Evolutionary conservation across 2,797 vertebrate genomes (phyloP).

Genomic region (Rachycentron canadum): DNA sequence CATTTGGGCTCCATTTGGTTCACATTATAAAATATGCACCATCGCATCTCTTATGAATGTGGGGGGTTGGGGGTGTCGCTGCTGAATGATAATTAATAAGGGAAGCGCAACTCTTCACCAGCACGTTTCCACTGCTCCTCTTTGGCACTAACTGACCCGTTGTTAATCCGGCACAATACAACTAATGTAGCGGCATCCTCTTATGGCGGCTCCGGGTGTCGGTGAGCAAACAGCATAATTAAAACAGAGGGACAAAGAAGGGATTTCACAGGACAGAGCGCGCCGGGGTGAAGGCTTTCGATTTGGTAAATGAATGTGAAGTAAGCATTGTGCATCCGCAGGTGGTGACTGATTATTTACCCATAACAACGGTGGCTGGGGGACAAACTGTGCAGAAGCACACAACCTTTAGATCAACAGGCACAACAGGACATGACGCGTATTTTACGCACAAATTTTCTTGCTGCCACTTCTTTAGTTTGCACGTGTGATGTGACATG

Average conservation of each 20-base stretch:
- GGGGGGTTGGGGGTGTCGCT: slow-evolving; percentile 19
- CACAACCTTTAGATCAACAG: slow-evolving; percentile 22
- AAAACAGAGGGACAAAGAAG: slow-evolving; percentile 73
- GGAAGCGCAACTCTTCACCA: slow-evolving; percentile 56
- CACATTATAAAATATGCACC: slow-evolving; percentile 54
- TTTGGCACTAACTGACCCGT: slow-evolving; percentile 81
- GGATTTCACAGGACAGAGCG: slow-evolving; percentile 53
- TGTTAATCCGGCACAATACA: slow-evolving; percentile 81
- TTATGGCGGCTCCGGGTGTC: slow-evolving; percentile 75
- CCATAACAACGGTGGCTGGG: slow-evolving; percentile 33
- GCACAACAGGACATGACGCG: background rate
- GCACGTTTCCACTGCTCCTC: slow-evolving; percentile 70
- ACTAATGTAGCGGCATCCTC: slow-evolving; percentile 78
- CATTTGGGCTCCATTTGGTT: slow-evolving; percentile 13
- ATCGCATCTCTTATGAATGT: slow-evolving; percentile 10
- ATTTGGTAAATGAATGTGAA: slow-evolving; percentile 53
- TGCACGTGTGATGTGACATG: background rate
- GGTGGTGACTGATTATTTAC: slow-evolving; percentile 69
- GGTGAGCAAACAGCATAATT: slow-evolving; percentile 81
- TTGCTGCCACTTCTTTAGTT: background rate
- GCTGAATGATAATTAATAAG: slow-evolving; percentile 66
- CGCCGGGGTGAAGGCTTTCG: slow-evolving; percentile 31
- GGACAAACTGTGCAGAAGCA: background rate
- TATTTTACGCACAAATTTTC: slow-evolving; percentile 37
- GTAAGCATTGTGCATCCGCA: slow-evolving; percentile 46